Base-by-base conservation (phyloP, 1,140 invertebrate species). In the Zaprionus inermis region DNA sequence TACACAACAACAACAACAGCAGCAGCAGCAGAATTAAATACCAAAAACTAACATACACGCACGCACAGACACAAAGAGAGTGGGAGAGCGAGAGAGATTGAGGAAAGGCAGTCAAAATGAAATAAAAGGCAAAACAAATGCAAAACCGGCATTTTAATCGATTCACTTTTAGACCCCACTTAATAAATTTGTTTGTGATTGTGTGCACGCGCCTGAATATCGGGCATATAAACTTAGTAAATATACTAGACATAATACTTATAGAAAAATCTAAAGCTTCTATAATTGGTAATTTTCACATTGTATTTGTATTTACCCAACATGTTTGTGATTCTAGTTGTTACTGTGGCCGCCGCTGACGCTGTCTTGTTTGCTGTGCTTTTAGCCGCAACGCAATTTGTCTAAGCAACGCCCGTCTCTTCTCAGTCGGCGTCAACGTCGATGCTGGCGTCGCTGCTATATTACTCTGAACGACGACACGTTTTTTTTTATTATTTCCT, bases 331-430 rank as follows among this genome's bases (percentile, higher is more conserved):
- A 57, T 59, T 69, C 44, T 61, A 34, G 41, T 57, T 76, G 59
- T 65, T 44, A 44, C 38, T 44, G 38, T 16, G 38, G 38, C 38
- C 38, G 38, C 38, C 38, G 38, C 38, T 16, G 38, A 16, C 38
- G 38, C 38, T 34, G 28, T 32, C 22, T 60, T 58, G 61, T 28
- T 70, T 75, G 60, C 66, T 58, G 58, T 56, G 65, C 58, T 76
- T 83, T 88, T 88, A 88, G 78, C 86, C 84, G 81, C 77, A 88
- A 88, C 84, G 84, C 84, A 88, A 88, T 88, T 88, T 89, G 78
- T 89, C 83, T 89, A 86, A 86, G 84, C 83, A 88, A 86, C 80
- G 83, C 80, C 80, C 77, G 79, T 38, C 55, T 32, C 59, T 55
- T 76, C 60, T 72, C 76, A 66, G 65, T 66, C 55, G 34, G 70